Percentiles rank a stretch among this genome's conserved stretches.
Evolutionary conservation across 2,113 vertebrate genomes (phyloP).

Genomic region (Dascyllus trimaculatus): DNA sequence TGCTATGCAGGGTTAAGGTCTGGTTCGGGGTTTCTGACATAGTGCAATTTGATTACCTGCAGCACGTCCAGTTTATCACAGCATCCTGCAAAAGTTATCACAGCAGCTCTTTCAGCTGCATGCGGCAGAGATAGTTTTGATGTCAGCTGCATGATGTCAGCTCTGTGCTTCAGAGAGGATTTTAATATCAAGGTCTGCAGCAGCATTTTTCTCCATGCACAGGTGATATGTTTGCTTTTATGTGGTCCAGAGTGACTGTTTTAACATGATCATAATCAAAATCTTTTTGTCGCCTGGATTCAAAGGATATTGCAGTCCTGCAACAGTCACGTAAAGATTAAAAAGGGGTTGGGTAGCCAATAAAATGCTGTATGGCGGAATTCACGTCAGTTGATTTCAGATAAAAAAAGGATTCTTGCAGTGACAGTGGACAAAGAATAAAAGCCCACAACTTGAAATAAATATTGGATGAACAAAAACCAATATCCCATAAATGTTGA

Average conservation of each 20-base stretch:
- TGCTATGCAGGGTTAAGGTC: no score
- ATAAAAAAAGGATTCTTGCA: neutral
- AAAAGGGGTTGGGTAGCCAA: neutral
- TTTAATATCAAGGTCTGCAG: neutral
- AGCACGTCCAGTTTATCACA: no score
- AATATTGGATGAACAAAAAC: constrained; percentile 1
- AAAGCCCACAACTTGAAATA: constrained; percentile 1
- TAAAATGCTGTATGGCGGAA: neutral
- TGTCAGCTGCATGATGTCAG: neutral
- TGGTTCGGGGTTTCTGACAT: no score
- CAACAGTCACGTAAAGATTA: neutral
- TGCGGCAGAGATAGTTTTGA: neutral
- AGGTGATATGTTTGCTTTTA: neutral
- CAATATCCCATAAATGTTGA: neutral
- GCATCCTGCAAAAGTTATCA: no score
- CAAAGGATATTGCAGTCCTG: neutral
- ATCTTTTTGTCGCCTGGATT: neutral
- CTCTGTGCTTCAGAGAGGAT: neutral
- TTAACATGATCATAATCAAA: neutral
- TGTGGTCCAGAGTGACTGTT: neutral
- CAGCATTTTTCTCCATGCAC: neutral
- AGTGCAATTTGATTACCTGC: no score
- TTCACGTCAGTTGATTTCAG: neutral
- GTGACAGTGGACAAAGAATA: neutral
- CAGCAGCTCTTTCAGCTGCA: no score